Evolutionary conservation across 2,113 vertebrate species (phyloP), one percentile per base, ranked within the genome.

Genomic region (Sturnus vulgaris): DNA sequence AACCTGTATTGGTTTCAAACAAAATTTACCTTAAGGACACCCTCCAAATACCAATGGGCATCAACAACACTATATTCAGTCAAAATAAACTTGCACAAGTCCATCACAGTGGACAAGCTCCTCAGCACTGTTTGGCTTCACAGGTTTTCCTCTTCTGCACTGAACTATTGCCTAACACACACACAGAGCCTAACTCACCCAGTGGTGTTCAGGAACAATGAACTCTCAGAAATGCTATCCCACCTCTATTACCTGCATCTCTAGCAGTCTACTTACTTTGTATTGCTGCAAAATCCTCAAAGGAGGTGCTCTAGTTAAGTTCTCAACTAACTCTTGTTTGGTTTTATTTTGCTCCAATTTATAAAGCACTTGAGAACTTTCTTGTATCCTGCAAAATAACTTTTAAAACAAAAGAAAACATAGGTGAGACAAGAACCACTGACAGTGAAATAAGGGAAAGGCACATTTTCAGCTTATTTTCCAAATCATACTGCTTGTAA

Each of bases 311-410:
- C 90, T 65, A 59, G 60, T 31, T 88, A 95, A 90, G 30, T 79
- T 71, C 37, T 90, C 92, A 82, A 86, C 73, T 76, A 84, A 65
- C 11, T 95, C 97, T 65, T 90, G 71, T 72, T 92, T 97, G 49
- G 72, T 77, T 90, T 97, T 98, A 68, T 90, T 97, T 93, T 98
- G 99, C n/a, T 96, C 95, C 79, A 96, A 72, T 88, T 98, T 99
- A 97, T 98, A 98, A 96, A 99, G 97, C 50, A 98, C 97, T 95
- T 99, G 98, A 75, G 98, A 97, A 93, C 99, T 99, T 95, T 99
- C 99, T 95, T 98, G 98, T 96, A 99, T 96, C 92, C 99, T 98
- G 90, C 98, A 98, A 91, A 99, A 98, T 60, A 99, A 91, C 99
- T 99, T 97, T 77, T 47, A 5, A 63, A 91, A 55, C 23, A 64